phyloP scores from a whole-genome alignment of 1,140 invertebrate species.

The Pygmarrhopalites habei region DNA sequence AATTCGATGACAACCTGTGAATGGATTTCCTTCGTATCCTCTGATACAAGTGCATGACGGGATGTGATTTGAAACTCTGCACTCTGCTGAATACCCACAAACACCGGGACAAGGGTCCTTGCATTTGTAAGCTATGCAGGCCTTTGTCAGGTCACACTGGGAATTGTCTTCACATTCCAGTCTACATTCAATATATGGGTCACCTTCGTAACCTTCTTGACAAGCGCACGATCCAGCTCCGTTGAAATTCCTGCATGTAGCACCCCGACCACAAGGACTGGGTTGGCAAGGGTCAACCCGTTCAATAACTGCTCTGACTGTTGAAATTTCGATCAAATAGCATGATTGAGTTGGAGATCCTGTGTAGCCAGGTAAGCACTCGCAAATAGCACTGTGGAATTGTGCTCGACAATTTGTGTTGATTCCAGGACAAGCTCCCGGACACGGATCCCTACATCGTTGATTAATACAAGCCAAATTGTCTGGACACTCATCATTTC shows the following conservation, averaged over 20 bases:
- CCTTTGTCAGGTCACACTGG: constrained; percentile 49
- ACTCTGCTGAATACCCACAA: constrained; percentile 62
- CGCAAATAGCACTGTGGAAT: constrained; percentile 58
- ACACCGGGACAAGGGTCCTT: constrained; percentile 60
- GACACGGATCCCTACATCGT: constrained; percentile 52
- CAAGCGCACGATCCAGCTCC: constrained; percentile 54
- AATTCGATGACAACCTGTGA: constrained; percentile 45
- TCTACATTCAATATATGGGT: constrained; percentile 53
- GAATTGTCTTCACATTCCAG: constrained; percentile 62
- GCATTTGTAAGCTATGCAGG: constrained; percentile 58
- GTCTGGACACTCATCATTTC: constrained; percentile 55
- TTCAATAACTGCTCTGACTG: constrained; percentile 56
- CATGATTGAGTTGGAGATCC: too few species aligned
- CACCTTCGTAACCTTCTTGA: constrained; percentile 49
- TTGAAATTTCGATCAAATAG: too few species aligned
- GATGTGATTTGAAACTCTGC: constrained; percentile 66
- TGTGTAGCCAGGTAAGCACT: constrained; percentile 57
- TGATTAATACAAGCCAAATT: constrained; percentile 63
- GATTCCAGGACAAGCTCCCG: constrained; percentile 60
- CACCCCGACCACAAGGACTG: too few species aligned
- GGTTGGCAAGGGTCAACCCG: constrained; percentile 28
- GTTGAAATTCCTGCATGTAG: constrained; percentile 43
- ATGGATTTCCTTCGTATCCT: constrained; percentile 65
- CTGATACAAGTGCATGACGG: constrained; percentile 61
- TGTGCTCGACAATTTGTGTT: constrained; percentile 60